Conservation (phyloP, 2,888 invertebrate genomes). For the Sclerodermus sp. region DNA sequence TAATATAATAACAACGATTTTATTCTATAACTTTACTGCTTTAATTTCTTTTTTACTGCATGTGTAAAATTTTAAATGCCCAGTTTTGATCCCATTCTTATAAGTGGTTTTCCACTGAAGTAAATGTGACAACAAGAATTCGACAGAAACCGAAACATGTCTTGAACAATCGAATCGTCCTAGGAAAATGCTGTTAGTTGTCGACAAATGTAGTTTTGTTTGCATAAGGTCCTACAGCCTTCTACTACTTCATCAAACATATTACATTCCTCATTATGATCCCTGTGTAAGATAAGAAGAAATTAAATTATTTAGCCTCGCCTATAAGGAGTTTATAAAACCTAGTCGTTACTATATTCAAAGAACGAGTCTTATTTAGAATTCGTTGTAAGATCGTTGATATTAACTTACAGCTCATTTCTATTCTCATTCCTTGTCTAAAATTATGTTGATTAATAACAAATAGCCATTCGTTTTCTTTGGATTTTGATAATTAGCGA, state of each 20-base stretch:
- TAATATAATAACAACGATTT: no score
- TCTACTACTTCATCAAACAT: conserved; percentile 45
- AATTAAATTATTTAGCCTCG: not conserved
- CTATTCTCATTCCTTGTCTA: conserved; percentile 73
- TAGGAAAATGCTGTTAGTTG: conserved; percentile 61
- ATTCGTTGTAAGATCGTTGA: no score
- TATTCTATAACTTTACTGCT: no score
- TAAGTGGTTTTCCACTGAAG: conserved; percentile 23
- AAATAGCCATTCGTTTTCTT: conserved; percentile 68
- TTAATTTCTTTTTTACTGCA: no score
- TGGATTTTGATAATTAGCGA: conserved; percentile 66
- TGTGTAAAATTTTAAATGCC: no score
- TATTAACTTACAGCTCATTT: conserved; percentile 70
- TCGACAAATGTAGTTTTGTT: conserved; percentile 64
- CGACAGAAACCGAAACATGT: conserved; percentile 68
- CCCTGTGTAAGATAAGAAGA: conserved; percentile 25
- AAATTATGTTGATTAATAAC: conserved; percentile 70
- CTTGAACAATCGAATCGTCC: conserved; percentile 57
- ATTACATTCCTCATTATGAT: conserved; percentile 45
- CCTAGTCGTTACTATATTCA: not conserved
- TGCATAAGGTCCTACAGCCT: conserved; percentile 61
- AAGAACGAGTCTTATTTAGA: no score
- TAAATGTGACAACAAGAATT: conserved; percentile 71
- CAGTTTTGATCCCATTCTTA: conserved; percentile 20
- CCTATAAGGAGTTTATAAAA: not conserved